These are phyloP conservation scores for Cataglyphis rosenhaueri DNA, from an alignment of 2,888 invertebrate genomes.

Conservation along the genomic window DNA sequence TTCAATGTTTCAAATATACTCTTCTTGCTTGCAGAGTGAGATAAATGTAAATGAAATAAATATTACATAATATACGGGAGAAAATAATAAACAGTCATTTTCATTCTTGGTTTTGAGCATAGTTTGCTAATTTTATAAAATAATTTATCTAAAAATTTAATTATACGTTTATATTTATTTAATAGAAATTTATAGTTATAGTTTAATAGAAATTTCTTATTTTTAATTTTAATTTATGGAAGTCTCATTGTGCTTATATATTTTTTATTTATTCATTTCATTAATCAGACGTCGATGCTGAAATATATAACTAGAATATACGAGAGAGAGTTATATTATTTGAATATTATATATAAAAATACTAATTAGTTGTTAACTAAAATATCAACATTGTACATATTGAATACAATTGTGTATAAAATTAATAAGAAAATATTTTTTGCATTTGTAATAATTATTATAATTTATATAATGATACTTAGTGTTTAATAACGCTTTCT, in stretches of 20 bases:
- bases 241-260: neutral
- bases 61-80: neutral
- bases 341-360: neutral
- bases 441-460: neutral
- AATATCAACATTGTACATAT: neutral
- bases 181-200: neutral
- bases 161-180: neutral
- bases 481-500: neutral
- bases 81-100: neutral
- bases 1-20: conserved; percentile 8
- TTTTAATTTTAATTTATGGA: neutral
- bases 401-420: neutral
- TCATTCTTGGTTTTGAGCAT: neutral
- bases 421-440: neutral
- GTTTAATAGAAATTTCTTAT: neutral
- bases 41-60: neutral
- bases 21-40: neutral
- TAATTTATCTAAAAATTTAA: neutral
- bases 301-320: neutral
- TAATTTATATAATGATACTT: neutral
- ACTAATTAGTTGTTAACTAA: neutral
- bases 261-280: neutral
- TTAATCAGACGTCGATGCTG: neutral
- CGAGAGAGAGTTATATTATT: neutral
- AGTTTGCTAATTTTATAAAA: neutral